phyloP scores from a whole-genome alignment of 2,888 invertebrate genomes.

The Temnothorax rugatulus region DNA sequence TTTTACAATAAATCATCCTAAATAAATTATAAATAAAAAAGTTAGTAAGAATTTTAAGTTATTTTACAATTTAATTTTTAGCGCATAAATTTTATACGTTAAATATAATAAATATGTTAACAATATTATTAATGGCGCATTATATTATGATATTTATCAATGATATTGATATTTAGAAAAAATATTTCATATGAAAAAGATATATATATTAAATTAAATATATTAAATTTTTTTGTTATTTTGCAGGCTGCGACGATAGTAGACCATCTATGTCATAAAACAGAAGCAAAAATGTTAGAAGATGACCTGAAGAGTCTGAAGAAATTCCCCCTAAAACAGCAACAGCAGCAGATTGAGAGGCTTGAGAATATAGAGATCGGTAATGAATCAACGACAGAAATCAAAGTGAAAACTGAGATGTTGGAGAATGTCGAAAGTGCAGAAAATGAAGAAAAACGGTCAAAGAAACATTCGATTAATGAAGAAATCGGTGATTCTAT shows the following conservation, averaged over 20 bases:
- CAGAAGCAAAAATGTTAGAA: conserved; percentile 83
- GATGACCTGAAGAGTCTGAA: conserved; percentile 81
- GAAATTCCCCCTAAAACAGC: conserved; percentile 78
- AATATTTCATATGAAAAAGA: neutral
- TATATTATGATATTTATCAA: conserved; percentile 9
- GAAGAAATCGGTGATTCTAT: conserved; percentile 85
- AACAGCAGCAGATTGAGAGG: conserved; percentile 61
- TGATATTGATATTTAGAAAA: neutral
- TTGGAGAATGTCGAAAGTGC: conserved; percentile 77
- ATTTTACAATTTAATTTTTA: neutral
- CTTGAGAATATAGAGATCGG: conserved; percentile 87
- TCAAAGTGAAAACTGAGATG: conserved; percentile 85
- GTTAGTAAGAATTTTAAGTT: neutral
- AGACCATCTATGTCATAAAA: conserved; percentile 87
- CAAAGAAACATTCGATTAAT: conserved; percentile 85
- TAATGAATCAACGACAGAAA: conserved; percentile 83
- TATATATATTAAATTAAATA: neutral
- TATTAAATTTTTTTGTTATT: conserved; percentile 48
- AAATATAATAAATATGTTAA: neutral
- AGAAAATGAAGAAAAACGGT: conserved; percentile 79
- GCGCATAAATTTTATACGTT: neutral
- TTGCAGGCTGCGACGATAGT: conserved; percentile 88
- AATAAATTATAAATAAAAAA: neutral
- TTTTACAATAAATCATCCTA: conserved; percentile 1
- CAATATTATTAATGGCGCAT: neutral